Base-by-base conservation (phyloP, 2,113 vertebrate genomes). In the Haemorhous mexicanus region DNA sequence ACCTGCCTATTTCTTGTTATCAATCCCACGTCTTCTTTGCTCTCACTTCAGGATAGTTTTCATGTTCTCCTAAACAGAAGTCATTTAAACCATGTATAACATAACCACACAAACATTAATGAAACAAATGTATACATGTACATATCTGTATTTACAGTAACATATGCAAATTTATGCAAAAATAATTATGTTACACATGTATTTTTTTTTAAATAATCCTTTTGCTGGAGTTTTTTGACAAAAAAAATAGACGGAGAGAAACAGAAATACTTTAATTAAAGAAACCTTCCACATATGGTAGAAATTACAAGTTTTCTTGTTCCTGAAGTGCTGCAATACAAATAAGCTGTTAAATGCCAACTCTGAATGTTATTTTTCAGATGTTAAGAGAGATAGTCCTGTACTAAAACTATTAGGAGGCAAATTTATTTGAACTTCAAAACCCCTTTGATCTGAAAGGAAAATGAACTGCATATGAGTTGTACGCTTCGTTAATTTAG, bases 381-480 rank as follows among this genome's bases (percentile, higher is more conserved):
- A 96, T 96, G 86, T 67, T 81, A 86, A 83, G 87, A 85, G 68
- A 97, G 92, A 96, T 95, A 96, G 89, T 95, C 67, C 70, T 85
- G 62, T 90, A 94, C 94, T 95, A 96, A 95, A 96, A 96, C 83
- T 96, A 96, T 96, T 90, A 95, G 89, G 83, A 95, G 89, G 82
- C 76, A 93, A 90, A 96, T 92, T 87, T 93, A 87, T 76, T 92
- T 96, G 96, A 96, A 97, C 91, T 91, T 94, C 79, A 95, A 96
- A 96, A 93, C 77, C 89, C 76, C 90, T 97, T 97, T 96, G 96
- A 96, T 96, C 91, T 93, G 91, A 89, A 96, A 95, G 87, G 90
- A 94, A 95, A 97, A 94, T 79, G 88, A 96, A 79, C 96, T 95
- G 91, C 15, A n/a, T 76, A 63, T 94, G 89, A 94, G 79, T 43